These are phyloP conservation scores for Hetaerina titia DNA, from an alignment of 2,888 invertebrate genomes.

Conservation along the genomic window DNA sequence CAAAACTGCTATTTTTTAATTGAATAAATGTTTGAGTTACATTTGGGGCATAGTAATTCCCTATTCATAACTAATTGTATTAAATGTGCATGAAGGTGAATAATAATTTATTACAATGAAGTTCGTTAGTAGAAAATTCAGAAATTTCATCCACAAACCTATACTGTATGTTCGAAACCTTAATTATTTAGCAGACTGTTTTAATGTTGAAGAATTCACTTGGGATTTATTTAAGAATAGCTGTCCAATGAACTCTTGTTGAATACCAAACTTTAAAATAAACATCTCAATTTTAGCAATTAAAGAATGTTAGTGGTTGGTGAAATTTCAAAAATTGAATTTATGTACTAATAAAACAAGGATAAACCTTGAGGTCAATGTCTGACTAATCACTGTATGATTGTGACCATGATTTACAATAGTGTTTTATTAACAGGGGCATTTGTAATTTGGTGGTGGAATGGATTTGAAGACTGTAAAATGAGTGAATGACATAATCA, in stretches of 20 bases:
- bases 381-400: background rate
- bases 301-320: background rate
- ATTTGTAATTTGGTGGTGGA: slow-evolving; percentile 26
- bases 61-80: background rate
- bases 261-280: background rate
- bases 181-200: background rate
- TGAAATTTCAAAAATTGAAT: background rate
- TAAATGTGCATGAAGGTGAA: background rate
- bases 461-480: slow-evolving; percentile 41
- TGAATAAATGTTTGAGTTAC: background rate
- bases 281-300: background rate
- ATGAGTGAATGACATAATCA: slow-evolving; percentile 1
- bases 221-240: background rate
- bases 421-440: slow-evolving; percentile 33
- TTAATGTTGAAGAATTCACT: background rate
- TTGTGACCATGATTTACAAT: slow-evolving; percentile 26
- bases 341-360: background rate
- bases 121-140: background rate
- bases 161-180: background rate
- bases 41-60: background rate
- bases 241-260: background rate
- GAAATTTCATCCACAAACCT: background rate
- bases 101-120: background rate
- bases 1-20: background rate
- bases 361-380: background rate